These are phyloP conservation scores for Holcopasites calliopsidis DNA, from an alignment of 1,140 invertebrate species.

Conservation along the genomic window DNA sequence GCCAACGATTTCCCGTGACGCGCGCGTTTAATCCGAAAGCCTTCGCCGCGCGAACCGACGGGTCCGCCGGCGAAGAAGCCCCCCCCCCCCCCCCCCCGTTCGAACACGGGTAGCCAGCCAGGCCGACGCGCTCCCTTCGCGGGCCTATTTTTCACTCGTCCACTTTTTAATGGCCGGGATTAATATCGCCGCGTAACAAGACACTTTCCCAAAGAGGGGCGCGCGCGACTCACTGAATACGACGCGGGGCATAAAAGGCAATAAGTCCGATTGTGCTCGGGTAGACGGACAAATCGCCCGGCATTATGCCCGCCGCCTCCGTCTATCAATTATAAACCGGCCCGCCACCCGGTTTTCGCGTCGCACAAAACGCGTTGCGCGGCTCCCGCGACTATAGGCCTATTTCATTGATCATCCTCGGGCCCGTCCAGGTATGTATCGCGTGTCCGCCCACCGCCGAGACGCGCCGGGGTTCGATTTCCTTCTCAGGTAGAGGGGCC, in stretches of 20 bases:
- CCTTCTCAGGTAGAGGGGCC: neutral
- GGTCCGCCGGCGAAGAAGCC: neutral
- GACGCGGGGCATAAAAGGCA: slow-evolving; percentile 75
- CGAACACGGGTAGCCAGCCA: slow-evolving; percentile 73
- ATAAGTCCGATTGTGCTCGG: slow-evolving; percentile 78
- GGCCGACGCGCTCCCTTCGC: slow-evolving; percentile 65
- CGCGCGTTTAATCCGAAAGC: too few relatives aligned
- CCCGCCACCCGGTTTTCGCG: slow-evolving; percentile 27
- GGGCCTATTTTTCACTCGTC: slow-evolving; percentile 78
- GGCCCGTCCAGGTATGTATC: slow-evolving; percentile 68
- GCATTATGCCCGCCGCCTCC: slow-evolving; percentile 76
- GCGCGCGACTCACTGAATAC: slow-evolving; percentile 53
- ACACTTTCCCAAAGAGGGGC: slow-evolving; percentile 69
- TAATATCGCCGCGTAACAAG: slow-evolving; percentile 79
- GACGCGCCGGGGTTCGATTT: neutral
- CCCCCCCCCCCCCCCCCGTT: neutral
- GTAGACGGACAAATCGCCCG: slow-evolving; percentile 77
- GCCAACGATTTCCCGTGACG: slow-evolving; percentile 9
- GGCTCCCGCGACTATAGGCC: slow-evolving; percentile 63
- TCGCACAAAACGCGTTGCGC: slow-evolving; percentile 7
- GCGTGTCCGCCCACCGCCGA: slow-evolving; percentile 26
- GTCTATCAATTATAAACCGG: slow-evolving; percentile 75
- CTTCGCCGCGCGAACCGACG: too few relatives aligned
- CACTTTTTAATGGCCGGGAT: slow-evolving; percentile 79
- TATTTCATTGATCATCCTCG: slow-evolving; percentile 78